Evolutionary conservation across 1,140 invertebrate species (phyloP).

Genomic region (Drosophila ironensis): DNA sequence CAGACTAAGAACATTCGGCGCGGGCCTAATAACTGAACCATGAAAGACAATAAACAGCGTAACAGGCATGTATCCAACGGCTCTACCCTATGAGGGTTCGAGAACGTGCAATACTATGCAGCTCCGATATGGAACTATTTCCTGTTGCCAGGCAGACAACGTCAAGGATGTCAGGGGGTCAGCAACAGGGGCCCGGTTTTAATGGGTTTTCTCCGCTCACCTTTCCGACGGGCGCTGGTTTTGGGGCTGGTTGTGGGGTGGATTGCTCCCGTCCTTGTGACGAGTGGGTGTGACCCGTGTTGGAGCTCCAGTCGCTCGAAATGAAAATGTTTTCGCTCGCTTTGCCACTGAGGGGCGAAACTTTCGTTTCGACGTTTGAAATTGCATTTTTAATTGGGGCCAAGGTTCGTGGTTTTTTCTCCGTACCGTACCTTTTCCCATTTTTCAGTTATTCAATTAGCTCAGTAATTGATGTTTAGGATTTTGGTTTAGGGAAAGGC

Average conservation of each 20-base stretch:
- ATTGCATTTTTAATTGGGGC: slow-evolving; percentile 61
- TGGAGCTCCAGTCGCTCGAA: slow-evolving; percentile 23
- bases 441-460: slow-evolving; percentile 60
- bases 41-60: slow-evolving; percentile 19
- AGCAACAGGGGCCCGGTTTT: slow-evolving; percentile 9
- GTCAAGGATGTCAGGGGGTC: slow-evolving; percentile 25
- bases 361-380: slow-evolving; percentile 45
- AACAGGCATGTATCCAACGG: slow-evolving; percentile 51
- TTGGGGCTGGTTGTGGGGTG: slow-evolving; percentile 27
- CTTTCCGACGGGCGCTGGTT: slow-evolving; percentile 30
- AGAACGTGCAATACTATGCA: slow-evolving; percentile 7
- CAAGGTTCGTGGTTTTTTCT: slow-evolving; percentile 33
- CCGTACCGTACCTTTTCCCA: neutral
- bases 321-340: slow-evolving; percentile 42
- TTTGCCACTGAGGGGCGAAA: slow-evolving; percentile 25
- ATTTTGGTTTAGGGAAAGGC: slow-evolving; percentile 10
- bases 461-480: slow-evolving; percentile 8
- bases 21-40: too few species aligned
- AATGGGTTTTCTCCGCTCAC: slow-evolving; percentile 46
- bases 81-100: slow-evolving; percentile 4
- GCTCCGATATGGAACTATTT: slow-evolving; percentile 30
- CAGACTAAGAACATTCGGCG: too few species aligned
- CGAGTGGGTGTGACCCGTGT: slow-evolving; percentile 42
- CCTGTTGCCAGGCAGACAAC: slow-evolving; percentile 45
- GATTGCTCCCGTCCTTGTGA: slow-evolving; percentile 12